Evolutionary conservation across 2,888 invertebrate genomes (phyloP), one percentile per base, ranked within the genome.

Genomic region (Agapetus fuscipes): DNA sequence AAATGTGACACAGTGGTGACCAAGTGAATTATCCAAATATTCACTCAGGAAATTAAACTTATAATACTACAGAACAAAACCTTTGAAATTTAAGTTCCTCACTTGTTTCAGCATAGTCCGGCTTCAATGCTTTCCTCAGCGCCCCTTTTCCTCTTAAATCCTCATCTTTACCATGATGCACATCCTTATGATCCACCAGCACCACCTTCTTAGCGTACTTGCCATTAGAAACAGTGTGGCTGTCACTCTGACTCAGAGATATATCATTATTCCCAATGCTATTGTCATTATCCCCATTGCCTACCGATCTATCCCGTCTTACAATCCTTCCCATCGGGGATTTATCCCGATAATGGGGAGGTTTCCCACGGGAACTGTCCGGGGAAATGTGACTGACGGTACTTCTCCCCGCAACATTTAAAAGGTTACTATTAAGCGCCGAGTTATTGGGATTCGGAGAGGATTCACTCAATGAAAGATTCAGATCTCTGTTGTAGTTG

Each of bases 321-420:
- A 30, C 26, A 5, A 48, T 62, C 41, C 65, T 60, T 39, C 71
- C 69, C 46, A 64, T 64, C 11, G 59, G 53, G 3, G 64, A 64
- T 7, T 63, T 64, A 45, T 64, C 64, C 9, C 44, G 27, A 7
- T 46, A 29, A 16, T 29, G 46, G 2, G 47, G 44, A 7, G 46
- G 44, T 26, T 44, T 46, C 7, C 27, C 40, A 25, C 43, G 41
- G 11, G 40, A 43, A 13, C 36, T 20, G 27, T 49, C 49, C 3
- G 48, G 37, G 3, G 46, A 46, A 3, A 28, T 17, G 11, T 26
- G 12, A 10, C 25, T 13, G 7, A 30, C 25, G 4, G 37, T 39
- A 15, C 34, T 36, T n/a, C 30, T 45, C 9, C 34, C 33, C 6
- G 36, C 17, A 3, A 47, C 42, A 10, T 17, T 42, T 6, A 49